These are phyloP conservation scores for Netelia virgata DNA, from an alignment of 2,888 invertebrate genomes.

Conservation along the genomic window DNA sequence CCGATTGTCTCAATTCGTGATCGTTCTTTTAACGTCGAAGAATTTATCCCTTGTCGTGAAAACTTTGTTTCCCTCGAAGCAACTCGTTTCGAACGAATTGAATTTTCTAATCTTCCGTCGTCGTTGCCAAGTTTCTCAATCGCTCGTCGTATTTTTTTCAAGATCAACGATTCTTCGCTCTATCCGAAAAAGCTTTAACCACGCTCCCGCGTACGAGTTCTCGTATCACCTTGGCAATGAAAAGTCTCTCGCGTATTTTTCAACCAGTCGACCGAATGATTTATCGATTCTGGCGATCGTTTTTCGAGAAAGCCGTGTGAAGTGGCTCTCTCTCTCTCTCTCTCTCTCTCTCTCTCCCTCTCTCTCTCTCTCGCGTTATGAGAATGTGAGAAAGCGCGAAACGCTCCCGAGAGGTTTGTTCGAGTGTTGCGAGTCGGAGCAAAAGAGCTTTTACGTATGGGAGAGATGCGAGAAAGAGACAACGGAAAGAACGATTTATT, in stretches of 20 bases:
- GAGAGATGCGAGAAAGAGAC: conserved; percentile 33
- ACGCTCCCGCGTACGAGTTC: not conserved
- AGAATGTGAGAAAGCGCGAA: conserved; percentile 34
- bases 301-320: conserved; percentile 33
- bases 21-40: not conserved
- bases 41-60: not conserved
- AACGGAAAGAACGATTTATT: conserved; percentile 54
- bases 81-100: not conserved
- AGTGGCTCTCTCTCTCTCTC: conserved; percentile 25
- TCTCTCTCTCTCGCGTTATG: not conserved
- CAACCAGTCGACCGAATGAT: conserved; percentile 47
- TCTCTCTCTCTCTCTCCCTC: not conserved
- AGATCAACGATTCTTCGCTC: conserved; percentile 4
- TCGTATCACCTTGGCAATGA: conserved; percentile 54
- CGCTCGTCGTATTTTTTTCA: not conserved
- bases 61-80: conserved; percentile 1
- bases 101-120: not conserved
- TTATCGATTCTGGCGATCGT: conserved; percentile 52
- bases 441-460: not conserved
- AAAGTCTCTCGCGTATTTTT: conserved; percentile 45
- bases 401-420: conserved; percentile 19
- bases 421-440: conserved; percentile 40
- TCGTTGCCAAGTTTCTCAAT: conserved; percentile 5
- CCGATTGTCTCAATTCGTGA: not conserved
- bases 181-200: conserved; percentile 12